phyloP scores from a whole-genome alignment of 2,888 invertebrate species.

The Cataglyphis altisquamis region DNA sequence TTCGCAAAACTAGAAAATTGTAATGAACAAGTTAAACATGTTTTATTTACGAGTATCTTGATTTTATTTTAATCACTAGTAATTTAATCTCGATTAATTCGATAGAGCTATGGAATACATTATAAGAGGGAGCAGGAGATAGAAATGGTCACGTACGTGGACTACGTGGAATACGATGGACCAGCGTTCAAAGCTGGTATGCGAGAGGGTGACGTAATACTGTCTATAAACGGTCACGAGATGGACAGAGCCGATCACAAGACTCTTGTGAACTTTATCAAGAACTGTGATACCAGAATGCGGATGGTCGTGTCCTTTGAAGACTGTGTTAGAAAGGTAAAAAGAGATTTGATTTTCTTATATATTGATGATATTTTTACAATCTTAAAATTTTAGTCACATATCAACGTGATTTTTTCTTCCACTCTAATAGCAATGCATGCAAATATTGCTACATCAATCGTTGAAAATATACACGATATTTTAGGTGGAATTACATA shows the following conservation, averaged over 20 bases:
- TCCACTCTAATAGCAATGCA: neutral
- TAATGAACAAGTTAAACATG: neutral
- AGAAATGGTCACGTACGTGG: conserved; percentile 98
- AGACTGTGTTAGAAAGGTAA: conserved; percentile 97
- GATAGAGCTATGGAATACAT: conserved; percentile 97
- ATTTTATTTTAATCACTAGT: neutral
- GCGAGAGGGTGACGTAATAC: conserved; percentile 98
- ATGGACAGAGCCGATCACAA: conserved; percentile 98
- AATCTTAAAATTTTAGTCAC: neutral
- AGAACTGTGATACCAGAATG: conserved; percentile 95
- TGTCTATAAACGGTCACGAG: conserved; percentile 98
- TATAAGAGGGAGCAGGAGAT: conserved; percentile 97
- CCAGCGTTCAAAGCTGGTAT: conserved; percentile 97
- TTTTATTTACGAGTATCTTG: neutral
- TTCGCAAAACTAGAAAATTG: neutral
- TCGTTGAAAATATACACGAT: neutral
- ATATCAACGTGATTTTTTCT: neutral
- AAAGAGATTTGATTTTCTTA: neutral
- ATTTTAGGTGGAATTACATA: conserved; percentile 93
- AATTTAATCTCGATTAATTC: conserved; percentile 23
- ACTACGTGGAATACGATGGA: conserved; percentile 97
- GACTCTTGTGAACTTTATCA: conserved; percentile 96
- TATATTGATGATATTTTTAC: neutral
- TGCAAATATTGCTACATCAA: neutral
- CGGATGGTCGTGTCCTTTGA: conserved; percentile 98